Evolutionary conservation across 1,140 invertebrate genomes (phyloP).

Genomic region (Drosophila gunungcola): DNA sequence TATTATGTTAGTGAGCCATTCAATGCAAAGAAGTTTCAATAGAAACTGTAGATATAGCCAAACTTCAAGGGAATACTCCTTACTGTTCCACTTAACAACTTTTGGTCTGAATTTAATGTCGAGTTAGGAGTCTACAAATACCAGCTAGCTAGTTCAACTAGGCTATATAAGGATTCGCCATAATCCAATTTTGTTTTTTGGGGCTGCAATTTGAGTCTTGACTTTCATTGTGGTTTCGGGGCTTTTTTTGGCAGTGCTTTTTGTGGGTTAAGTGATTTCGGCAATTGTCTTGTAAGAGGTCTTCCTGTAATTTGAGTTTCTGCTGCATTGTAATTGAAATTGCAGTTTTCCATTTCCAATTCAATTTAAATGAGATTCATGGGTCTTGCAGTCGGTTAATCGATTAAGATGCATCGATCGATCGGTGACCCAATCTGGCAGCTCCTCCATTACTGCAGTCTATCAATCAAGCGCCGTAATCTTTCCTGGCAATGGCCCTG

Average conservation of each 20-base stretch:
- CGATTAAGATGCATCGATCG: slow-evolving; percentile 25
- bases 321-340: slow-evolving; percentile 18
- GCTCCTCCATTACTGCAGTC: slow-evolving; percentile 13
- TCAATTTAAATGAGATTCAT: slow-evolving; percentile 1
- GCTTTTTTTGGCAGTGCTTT: background rate
- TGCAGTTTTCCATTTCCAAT: background rate
- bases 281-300: background rate
- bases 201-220: too few species aligned
- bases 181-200: too few species aligned
- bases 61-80: too few species aligned
- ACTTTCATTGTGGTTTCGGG: background rate
- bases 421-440: slow-evolving; percentile 14
- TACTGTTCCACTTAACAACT: too few species aligned
- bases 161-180: too few species aligned
- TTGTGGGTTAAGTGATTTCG: slow-evolving; percentile 15
- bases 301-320: slow-evolving; percentile 22
- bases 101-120: too few species aligned
- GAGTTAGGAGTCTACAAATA: too few species aligned
- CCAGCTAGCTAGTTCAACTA: too few species aligned
- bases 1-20: too few species aligned
- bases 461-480: slow-evolving; percentile 27
- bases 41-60: too few species aligned
- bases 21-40: too few species aligned
- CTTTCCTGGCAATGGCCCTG: background rate
- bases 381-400: slow-evolving; percentile 7